phyloP scores from a whole-genome alignment of 2,113 vertebrate species.

The Coregonus clupeaformis region DNA sequence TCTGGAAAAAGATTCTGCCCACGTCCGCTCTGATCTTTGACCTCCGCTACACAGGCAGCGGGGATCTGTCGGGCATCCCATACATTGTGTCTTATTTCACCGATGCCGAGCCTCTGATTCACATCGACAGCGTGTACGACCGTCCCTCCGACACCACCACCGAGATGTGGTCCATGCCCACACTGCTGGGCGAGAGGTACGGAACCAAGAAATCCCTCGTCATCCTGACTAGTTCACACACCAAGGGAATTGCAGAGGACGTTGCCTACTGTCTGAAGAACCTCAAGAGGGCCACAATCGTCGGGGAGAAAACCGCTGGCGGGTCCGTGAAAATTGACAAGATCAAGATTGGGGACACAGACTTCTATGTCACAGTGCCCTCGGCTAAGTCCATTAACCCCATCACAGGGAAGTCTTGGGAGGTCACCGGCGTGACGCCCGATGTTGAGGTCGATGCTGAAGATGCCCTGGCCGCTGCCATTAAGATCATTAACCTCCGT shows the following conservation, averaged over 20 bases:
- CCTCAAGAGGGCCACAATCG: conserved; percentile 83
- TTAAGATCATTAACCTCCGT: conserved; percentile 80
- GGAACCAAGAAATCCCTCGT: conserved; percentile 81
- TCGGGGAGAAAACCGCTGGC: conserved; percentile 85
- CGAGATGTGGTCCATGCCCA: conserved; percentile 81
- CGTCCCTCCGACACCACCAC: conserved; percentile 84
- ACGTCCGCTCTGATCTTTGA: conserved; percentile 90
- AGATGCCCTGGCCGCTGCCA: conserved; percentile 77
- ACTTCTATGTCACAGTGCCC: conserved; percentile 86
- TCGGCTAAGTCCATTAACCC: conserved; percentile 86
- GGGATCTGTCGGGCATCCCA: conserved; percentile 85
- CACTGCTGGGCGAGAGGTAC: conserved; percentile 81
- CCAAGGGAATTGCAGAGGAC: conserved; percentile 85
- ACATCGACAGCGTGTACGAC: conserved; percentile 87
- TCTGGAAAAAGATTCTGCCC: conserved; percentile 84
- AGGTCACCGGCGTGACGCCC: conserved; percentile 83
- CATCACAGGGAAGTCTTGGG: conserved; percentile 88
- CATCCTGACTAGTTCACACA: conserved; percentile 83
- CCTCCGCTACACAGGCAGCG: conserved; percentile 80
- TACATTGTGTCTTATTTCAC: conserved; percentile 91
- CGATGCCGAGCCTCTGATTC: conserved; percentile 73
- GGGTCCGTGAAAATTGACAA: conserved; percentile 84
- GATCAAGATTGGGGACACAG: conserved; percentile 80
- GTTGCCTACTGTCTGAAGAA: conserved; percentile 87
- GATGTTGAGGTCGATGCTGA: conserved; percentile 79